Base-by-base conservation (phyloP, 2,113 vertebrate genomes). In the Climacteris rufus region DNA sequence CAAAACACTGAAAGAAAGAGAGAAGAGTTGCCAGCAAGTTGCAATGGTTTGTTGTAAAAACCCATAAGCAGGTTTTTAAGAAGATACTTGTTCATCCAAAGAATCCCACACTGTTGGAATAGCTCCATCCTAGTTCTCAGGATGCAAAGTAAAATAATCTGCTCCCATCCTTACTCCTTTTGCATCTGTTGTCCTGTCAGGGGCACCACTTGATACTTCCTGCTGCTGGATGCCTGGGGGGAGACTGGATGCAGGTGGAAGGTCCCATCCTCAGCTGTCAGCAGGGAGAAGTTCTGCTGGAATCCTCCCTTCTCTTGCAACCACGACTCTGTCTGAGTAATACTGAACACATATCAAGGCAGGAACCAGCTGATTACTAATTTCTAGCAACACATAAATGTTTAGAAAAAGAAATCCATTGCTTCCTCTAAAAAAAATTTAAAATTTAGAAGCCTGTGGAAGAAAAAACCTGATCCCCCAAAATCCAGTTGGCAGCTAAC, bases 181-280 rank as follows among this genome's bases (percentile, higher is more conserved):
- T 12, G 27, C 44, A 11, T 12, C 4, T 14, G 70, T 25, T 28
- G 63, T 23, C 9, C 28, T 6, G 52, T 2, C 22, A 24, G 0
- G 0, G 42, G 10, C 9, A 44, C 2, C 21, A 35, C 31, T 13
- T 0, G 3, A 6, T 11, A 5, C 31, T 12, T 76, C 50, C 81
- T 50, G 57, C 39, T 52, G 63, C 37, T 49, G 68, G 35, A 21
- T 31, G 35, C n/a, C 56, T 30, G 17, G 0, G 15, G 49, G 21
- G 28, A 0, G 3, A 52, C 37, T 18, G 20, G 64, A 83, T 31
- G 7, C 77, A 83, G 57, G 42, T 3, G 21, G 47, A 27, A 88
- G 25, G 50, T 21, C 31, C 61, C 2, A 0, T 44, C 63, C 59
- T 33, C 42, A 40, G 86, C 54, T 69, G 64, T 2, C 66, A 90